Conservation (phyloP, 2,113 vertebrate species). For the Vidua macroura region DNA sequence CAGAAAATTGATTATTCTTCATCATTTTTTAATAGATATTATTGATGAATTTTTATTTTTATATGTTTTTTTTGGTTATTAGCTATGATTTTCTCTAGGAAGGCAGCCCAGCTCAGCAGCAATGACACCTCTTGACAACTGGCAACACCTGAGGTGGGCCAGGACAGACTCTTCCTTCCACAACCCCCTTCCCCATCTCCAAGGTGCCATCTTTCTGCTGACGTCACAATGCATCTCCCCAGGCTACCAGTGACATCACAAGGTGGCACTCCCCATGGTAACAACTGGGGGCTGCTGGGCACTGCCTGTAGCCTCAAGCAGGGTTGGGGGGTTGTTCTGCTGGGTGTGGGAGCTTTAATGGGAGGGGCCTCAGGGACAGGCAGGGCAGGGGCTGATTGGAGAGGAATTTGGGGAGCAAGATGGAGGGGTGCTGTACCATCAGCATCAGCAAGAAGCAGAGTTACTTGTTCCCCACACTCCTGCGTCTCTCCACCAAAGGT, state of each 20-base stretch:
- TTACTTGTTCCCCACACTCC: background rate
- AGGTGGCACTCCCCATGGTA: no score
- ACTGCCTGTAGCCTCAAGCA: background rate
- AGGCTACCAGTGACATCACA: background rate
- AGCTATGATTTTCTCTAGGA: background rate
- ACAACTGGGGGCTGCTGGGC: background rate
- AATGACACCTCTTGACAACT: background rate
- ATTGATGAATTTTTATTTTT: background rate
- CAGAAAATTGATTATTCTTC: background rate
- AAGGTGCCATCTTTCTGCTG: background rate
- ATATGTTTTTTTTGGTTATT: background rate
- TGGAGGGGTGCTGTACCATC: background rate
- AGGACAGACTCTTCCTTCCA: background rate
- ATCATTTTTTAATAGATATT: no score
- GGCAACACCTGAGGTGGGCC: fast-evolving
- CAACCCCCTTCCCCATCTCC: background rate
- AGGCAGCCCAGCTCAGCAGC: background rate
- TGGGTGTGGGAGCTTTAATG: background rate
- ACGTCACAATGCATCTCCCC: background rate
- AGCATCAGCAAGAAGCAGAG: background rate
- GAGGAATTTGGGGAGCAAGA: background rate
- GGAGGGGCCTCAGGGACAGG: background rate
- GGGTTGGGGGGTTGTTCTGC: background rate
- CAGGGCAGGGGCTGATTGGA: background rate
- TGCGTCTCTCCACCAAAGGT: background rate